These are phyloP conservation scores for Grantiella picta DNA, from an alignment of 2,113 vertebrate genomes.

Conservation along the genomic window DNA sequence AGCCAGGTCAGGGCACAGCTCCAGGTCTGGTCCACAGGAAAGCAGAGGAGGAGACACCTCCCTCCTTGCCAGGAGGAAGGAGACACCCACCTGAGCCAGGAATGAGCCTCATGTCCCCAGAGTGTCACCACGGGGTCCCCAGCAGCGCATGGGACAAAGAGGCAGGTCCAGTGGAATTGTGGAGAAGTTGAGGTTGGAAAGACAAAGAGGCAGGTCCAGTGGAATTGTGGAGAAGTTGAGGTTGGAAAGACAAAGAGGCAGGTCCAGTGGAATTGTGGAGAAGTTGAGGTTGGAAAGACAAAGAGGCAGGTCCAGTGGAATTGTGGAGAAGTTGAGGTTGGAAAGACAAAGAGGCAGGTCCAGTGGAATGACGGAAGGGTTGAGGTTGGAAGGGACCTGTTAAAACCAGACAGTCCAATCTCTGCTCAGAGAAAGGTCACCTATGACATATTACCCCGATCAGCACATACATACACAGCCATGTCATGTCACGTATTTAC, in stretches of 20 bases:
- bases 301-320: background rate
- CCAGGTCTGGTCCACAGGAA: background rate
- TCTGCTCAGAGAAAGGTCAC: background rate
- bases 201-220: background rate
- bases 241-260: background rate
- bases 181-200: background rate
- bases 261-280: background rate
- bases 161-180: background rate
- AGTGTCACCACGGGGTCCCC: fast-evolving
- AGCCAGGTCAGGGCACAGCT: background rate
- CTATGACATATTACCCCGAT: background rate
- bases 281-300: background rate
- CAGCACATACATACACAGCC: background rate
- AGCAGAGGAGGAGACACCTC: background rate
- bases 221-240: no score
- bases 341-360: background rate
- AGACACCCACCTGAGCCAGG: background rate
- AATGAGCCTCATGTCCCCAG: background rate
- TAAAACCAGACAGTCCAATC: background rate
- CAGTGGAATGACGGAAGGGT: background rate
- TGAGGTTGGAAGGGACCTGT: background rate
- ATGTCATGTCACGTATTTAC: fast-evolving
- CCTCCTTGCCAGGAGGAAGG: background rate
- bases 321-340: background rate
- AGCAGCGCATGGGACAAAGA: background rate